Percentiles rank a stretch among this genome's conserved stretches.
These are phyloP conservation scores for Atlantisia rogersi DNA, from an alignment of 2,113 vertebrate genomes.

Conservation along the genomic window DNA sequence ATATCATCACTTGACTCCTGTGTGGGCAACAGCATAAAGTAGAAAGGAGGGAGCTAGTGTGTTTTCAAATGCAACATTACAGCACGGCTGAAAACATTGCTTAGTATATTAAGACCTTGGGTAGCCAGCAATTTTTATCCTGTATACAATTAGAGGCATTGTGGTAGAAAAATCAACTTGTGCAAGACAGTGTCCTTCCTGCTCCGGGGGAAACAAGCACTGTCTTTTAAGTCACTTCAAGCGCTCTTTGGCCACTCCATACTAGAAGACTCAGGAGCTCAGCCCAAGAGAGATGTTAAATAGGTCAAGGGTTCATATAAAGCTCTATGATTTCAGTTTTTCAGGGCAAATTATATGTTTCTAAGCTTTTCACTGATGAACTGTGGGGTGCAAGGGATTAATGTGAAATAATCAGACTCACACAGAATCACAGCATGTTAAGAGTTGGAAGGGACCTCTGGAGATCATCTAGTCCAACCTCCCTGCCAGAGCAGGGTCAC, in stretches of 20 bases:
- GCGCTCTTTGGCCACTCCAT: background rate
- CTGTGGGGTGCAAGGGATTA: background rate
- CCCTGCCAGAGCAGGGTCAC: too few relatives aligned
- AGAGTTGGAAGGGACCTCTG: too few relatives aligned
- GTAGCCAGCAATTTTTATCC: background rate
- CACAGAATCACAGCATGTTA: too few relatives aligned
- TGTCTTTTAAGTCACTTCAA: background rate
- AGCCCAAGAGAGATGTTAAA: background rate
- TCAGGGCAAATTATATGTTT: background rate
- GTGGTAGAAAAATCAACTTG: background rate
- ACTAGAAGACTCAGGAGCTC: background rate
- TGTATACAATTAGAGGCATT: background rate
- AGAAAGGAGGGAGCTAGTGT: background rate
- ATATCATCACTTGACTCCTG: background rate
- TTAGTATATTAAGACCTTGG: background rate
- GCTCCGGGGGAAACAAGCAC: background rate
- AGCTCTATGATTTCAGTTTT: background rate
- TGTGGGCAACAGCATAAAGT: background rate
- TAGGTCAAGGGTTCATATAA: background rate
- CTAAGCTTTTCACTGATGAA: background rate
- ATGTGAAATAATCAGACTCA: background rate
- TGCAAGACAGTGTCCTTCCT: background rate
- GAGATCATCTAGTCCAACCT: too few relatives aligned
- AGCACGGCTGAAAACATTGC: background rate
- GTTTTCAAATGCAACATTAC: slow-evolving; percentile 19